A percentile compares a stretch with the other conserved stretches of the same genome.
Conservation (phyloP, 2,888 invertebrate genomes). For the Chloroclystis v-ata region DNA sequence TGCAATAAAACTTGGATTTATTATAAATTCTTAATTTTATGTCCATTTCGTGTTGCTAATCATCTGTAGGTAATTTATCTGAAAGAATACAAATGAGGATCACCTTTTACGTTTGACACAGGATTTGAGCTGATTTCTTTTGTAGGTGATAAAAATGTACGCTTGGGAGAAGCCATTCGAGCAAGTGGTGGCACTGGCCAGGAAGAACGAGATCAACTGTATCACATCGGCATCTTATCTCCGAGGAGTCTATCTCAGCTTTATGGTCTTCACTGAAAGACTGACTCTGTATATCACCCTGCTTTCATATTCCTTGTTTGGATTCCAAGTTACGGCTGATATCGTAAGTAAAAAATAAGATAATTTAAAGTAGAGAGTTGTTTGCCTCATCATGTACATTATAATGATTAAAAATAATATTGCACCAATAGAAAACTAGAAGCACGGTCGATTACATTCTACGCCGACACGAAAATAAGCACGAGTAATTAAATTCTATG, state of each 20-base stretch:
- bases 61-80: too few species aligned
- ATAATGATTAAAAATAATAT: too few species aligned
- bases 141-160: conserved; percentile 95
- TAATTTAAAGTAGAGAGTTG: background rate
- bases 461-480: background rate
- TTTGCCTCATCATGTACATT: too few species aligned
- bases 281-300: conserved; percentile 90
- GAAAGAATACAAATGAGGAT: too few species aligned
- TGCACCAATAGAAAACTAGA: too few species aligned
- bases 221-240: conserved; percentile 81
- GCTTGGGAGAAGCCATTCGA: conserved; percentile 96
- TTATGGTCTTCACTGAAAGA: conserved; percentile 91
- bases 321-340: conserved; percentile 77
- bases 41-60: too few species aligned
- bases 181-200: conserved; percentile 85
- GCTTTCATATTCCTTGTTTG: conserved; percentile 84
- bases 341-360: conserved; percentile 49
- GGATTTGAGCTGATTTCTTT: background rate
- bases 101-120: background rate
- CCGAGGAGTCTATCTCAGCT: conserved; percentile 81
- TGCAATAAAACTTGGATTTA: too few species aligned
- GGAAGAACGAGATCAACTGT: conserved; percentile 82
- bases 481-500: background rate
- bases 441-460: too few species aligned
- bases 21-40: too few species aligned